Conservation (phyloP, 2,888 invertebrate genomes). For the Leptopilina syphax region DNA sequence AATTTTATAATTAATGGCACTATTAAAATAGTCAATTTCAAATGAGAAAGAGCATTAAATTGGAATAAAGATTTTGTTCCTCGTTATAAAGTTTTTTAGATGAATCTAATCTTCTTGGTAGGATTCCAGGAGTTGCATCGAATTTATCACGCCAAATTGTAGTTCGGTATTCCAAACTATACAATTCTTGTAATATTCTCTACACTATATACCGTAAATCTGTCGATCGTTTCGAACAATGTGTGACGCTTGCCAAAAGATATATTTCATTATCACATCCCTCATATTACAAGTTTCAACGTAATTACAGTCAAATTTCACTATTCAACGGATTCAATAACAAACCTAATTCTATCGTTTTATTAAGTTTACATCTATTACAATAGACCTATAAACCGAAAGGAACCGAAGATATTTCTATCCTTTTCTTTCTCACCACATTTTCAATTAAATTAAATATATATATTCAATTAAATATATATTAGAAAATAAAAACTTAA, state of each 20-base stretch:
- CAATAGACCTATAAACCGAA: too few relatives aligned
- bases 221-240: constrained; percentile 16
- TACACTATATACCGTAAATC: constrained; percentile 5
- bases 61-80: not conserved
- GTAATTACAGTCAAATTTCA: not conserved
- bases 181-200: too few relatives aligned
- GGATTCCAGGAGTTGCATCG: constrained; percentile 13
- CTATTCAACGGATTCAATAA: too few relatives aligned
- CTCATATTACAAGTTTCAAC: constrained; percentile 8
- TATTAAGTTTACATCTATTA: too few relatives aligned
- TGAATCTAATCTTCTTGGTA: not conserved
- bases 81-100: not conserved
- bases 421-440: too few relatives aligned
- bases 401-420: too few relatives aligned
- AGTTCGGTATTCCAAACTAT: too few relatives aligned
- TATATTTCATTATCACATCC: not conserved
- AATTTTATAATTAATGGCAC: not conserved
- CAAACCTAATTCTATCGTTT: too few relatives aligned
- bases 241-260: not conserved
- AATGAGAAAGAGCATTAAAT: not conserved
- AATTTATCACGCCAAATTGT: constrained; percentile 18
- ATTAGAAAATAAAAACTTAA: too few relatives aligned
- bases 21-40: not conserved
- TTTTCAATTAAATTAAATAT: too few relatives aligned
- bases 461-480: too few relatives aligned